A percentile compares a stretch with the other conserved stretches of the same genome.
Conservation (phyloP, 2,113 vertebrate genomes). For the Nyctereutes procyonoides region DNA sequence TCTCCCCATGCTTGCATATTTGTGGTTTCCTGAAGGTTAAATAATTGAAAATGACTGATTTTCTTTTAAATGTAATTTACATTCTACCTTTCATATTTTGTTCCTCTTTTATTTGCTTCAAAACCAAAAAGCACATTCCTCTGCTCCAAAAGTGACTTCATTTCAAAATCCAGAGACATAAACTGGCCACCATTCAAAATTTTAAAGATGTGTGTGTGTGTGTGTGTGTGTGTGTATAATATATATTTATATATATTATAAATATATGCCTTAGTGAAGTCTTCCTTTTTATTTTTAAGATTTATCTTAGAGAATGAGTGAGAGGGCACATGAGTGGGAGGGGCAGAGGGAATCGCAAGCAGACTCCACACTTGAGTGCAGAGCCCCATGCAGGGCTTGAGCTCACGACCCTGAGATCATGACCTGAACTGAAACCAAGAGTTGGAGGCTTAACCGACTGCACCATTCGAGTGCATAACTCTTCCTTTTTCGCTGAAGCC, state of each 20-base stretch:
- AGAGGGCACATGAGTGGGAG: background rate
- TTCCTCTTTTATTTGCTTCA: slow-evolving; percentile 27
- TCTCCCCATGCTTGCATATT: background rate
- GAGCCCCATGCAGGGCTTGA: background rate
- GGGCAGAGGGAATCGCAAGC: background rate
- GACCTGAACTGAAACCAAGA: background rate
- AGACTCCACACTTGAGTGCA: background rate
- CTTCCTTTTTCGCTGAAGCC: background rate
- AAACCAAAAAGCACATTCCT: background rate
- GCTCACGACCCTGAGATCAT: background rate
- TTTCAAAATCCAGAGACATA: slow-evolving; percentile 26
- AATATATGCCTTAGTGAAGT: background rate
- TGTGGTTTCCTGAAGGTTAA: slow-evolving; percentile 33
- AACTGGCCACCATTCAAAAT: background rate
- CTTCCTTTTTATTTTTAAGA: background rate
- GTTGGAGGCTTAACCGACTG: background rate
- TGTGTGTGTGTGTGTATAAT: no score
- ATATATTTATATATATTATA: no score
- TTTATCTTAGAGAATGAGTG: background rate
- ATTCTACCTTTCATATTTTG: background rate
- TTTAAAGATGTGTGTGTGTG: background rate
- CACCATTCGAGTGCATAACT: background rate
- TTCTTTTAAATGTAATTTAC: background rate
- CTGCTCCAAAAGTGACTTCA: background rate
- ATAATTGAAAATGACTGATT: slow-evolving; percentile 34